Conservation (phyloP, 1,140 invertebrate genomes). For the Vollenhovia emeryi region DNA sequence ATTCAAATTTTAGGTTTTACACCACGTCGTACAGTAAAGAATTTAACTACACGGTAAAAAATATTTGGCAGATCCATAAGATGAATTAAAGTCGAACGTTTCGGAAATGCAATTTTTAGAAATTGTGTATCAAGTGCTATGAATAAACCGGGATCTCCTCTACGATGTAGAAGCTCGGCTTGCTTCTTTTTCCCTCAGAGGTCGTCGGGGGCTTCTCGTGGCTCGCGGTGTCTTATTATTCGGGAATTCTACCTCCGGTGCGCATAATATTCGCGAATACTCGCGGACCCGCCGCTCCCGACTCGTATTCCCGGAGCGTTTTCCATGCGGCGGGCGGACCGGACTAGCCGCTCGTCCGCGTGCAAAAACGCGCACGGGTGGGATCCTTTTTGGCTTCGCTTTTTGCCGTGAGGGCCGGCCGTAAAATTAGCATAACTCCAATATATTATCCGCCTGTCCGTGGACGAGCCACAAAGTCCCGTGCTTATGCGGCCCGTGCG, state of each 20-base stretch:
- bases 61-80: not conserved
- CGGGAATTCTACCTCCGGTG: constrained; percentile 59
- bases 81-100: not conserved
- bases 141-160: not conserved
- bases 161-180: not conserved
- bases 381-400: constrained; percentile 66
- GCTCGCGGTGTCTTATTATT: constrained; percentile 60
- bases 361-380: constrained; percentile 71
- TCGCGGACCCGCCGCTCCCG: constrained; percentile 66
- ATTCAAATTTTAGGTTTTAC: not conserved
- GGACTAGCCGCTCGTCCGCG: constrained; percentile 57
- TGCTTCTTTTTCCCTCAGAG: constrained; percentile 13
- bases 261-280: constrained; percentile 64
- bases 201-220: constrained; percentile 27
- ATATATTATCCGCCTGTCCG: constrained; percentile 74
- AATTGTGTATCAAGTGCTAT: not conserved
- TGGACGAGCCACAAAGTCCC: constrained; percentile 52
- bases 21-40: not conserved
- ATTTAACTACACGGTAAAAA: not conserved
- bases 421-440: constrained; percentile 81
- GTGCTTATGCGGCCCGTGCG: constrained; percentile 29
- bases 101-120: not conserved
- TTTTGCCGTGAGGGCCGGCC: constrained; percentile 67
- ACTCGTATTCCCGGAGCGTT: constrained; percentile 53
- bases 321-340: constrained; percentile 56